Base-by-base conservation (phyloP, 2,113 vertebrate species). In the Archilochus colubris region DNA sequence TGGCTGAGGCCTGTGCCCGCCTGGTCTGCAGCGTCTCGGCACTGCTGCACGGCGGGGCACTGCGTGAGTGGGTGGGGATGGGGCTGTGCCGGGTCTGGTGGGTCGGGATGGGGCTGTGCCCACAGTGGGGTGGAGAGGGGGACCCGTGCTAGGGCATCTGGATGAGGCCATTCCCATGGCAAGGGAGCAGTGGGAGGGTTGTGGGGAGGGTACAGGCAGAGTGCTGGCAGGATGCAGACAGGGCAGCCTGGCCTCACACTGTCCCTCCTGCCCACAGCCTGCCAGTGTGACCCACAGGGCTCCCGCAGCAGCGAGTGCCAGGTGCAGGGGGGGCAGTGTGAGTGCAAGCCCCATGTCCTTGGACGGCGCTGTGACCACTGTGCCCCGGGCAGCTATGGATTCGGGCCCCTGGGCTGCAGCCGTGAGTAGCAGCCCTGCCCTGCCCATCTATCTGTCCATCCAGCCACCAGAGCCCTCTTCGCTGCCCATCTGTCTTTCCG, bases 11-110 rank as follows among this genome's bases (percentile, higher is more conserved):
- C 95, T 99, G 98, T 14, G 63, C 96, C 88, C 97, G 80, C 43
- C 98, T 99, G 72, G 96, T 99, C 94, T 99, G 98, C 92, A 98
- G 98, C 28, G 94, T 99, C 93, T 99, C 98, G 0, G 96, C 98
- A 44, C 92, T 99, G 89, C 97, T 99, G 79, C 98, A 98, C 0
- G 95, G 98, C 5, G 97, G 98, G 8, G 98, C 98, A 3, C 94
- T 99, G 68, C 19, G 98, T 99, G 89, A 98, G 98, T 98, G 33
- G 38, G 50, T 25, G 6, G 11, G 51, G 51, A 53, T 14, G 24
- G 50, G 23, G 50, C 50, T 23, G 7, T 51, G 50, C 23, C 50
- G 5, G 23, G 50, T 51, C 20, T 6, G 50, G 50, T 53, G 50
- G 22, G 50, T 51, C 50, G 7, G 36, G 67, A 43, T 48, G 51